Base-by-base conservation (phyloP, 2,888 invertebrate species). In the Lamellibrachia satsuma region DNA sequence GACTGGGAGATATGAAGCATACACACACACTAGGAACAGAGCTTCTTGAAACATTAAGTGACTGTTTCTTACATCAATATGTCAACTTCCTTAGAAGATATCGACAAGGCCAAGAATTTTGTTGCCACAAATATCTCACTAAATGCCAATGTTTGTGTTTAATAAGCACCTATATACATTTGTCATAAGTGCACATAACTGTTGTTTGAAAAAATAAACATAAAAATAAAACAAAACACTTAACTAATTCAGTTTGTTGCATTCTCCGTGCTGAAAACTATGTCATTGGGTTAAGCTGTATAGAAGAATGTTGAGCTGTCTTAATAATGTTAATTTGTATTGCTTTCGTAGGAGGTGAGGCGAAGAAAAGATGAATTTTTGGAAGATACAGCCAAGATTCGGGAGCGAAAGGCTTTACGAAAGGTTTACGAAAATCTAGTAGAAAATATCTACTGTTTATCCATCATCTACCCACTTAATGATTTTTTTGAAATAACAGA, bases 301-400 rank as follows among this genome's bases (percentile, higher is more conserved):
- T 6, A 75, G 6, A 11, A 75, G 4, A 22, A 22, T 75, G n/a
- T 60, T 15, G 11, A 9, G 15, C 11, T 22, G 4, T 60, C 15
- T 75, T 75, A 22, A 55, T 39, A 39, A 7, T 55, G 9, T 22
- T 75, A 6, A 2, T 22, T 22, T 75, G 75, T 75, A n/a, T 75
- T 22, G 57, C 11, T 27, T 52, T 55, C 7, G n/a, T 27, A 22
- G 52, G 75, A 90, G 75, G n/a, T 11, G 27, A 27, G 15, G 52
- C 52, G 52, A 11, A 91, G 57, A 7, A 51, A 92, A 0, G 93
- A 93, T 52, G 92, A 95, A 8, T 96, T 96, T 94, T 93, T 96
- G 7, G 94, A 95, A 92, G 95, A 96, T 92, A 96, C 96, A 11
- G 95, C 96, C 55, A 95, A 95, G 92, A 91, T 96, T 39, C 93